Base-by-base conservation (phyloP, 1,140 invertebrate genomes). In the Tetraneura akinire region DNA sequence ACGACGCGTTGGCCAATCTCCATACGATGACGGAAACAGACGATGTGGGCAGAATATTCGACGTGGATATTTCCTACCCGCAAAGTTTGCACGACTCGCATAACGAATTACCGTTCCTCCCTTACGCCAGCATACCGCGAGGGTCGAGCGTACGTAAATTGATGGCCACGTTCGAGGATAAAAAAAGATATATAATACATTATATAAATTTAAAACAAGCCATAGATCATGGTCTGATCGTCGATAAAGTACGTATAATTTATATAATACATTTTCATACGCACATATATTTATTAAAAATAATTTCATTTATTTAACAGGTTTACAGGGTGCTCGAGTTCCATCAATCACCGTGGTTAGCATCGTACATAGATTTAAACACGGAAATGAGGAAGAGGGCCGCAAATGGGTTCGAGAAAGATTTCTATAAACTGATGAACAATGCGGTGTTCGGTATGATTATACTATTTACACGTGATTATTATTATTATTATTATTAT, bases 301-400 rank as follows among this genome's bases (percentile, higher is more conserved):
- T n/a, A 37, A 37, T 37, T 4, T 4, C 8, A 37, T 4, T 37
- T 37, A 37, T 37, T 37, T 8, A 37, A 4, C 32, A 8, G 32
- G 32, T 37, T 37, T 37, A 37, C 8, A 37, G 8, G 8, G 32
- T 37, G 32, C 55, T 86, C 60, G 81, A 81, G 80, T 86, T 85
- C 83, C 80, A 83, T 47, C 85, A 86, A 82, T 80, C 51, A 64
- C 13, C 80, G 42, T 86, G 84, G 84, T 74, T 86, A 26, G 82
- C 84, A 74, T 13, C 80, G 26, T 86, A 85, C 71, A 85, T 86
- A 5, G 21, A 9, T 6, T 21, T 53, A 8, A 53, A 53, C 11
- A 84, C 83, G n/a, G 64, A 83, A 60, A 53, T 82, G 47, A 68
- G 85, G 81, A 55, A 83, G n/a, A 29, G 78, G 80, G 83, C 85